Percentiles rank a stretch among this genome's conserved stretches.
Evolutionary conservation across 2,113 vertebrate species (phyloP).

Genomic region (Helogale parvula): DNA sequence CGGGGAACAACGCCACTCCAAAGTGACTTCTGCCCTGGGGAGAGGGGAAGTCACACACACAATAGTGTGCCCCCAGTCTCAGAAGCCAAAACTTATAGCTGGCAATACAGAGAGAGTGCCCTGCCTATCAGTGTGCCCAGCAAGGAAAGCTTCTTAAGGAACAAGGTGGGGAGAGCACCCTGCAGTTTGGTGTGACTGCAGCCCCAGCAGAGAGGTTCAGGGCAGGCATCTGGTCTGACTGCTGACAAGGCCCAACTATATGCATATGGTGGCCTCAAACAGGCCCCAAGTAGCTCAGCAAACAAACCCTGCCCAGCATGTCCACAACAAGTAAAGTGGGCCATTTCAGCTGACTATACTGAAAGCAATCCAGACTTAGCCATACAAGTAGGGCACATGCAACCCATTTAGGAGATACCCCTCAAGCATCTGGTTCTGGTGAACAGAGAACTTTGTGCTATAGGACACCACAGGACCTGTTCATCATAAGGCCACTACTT

Average conservation of each 20-base stretch:
- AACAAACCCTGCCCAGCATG: neutral
- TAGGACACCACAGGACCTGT: neutral
- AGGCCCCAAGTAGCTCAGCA: neutral
- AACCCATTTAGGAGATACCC: neutral
- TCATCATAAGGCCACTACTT: neutral
- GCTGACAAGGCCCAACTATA: neutral
- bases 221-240: neutral
- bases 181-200: neutral
- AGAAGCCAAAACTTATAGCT: neutral
- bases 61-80: neutral
- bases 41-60: neutral
- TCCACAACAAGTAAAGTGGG: neutral
- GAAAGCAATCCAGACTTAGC: neutral
- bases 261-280: neutral
- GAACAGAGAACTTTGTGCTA: neutral
- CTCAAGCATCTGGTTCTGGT: neutral
- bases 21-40: neutral
- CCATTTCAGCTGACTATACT: neutral
- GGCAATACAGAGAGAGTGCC: neutral
- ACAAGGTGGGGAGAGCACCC: neutral
- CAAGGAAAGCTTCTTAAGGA: neutral
- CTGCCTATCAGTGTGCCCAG: neutral
- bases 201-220: neutral
- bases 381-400: neutral
- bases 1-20: neutral